Conservation (phyloP, 2,797 vertebrate species). For the Periophthalmus magnuspinnatus region DNA sequence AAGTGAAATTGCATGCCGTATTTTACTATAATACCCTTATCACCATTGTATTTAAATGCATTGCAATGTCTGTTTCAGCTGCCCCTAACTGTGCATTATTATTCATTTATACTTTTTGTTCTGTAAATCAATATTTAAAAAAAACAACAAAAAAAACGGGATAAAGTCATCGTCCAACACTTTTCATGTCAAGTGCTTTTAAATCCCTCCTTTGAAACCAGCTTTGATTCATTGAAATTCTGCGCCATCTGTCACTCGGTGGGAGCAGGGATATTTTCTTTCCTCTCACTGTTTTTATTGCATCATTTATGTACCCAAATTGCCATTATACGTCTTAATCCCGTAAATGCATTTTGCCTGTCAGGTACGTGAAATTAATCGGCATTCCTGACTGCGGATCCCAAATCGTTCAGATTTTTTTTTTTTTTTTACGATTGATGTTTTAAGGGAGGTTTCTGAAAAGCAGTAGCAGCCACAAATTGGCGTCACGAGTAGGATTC, state of each 20-base stretch:
- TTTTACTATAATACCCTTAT: too few relatives aligned
- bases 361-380: constrained; percentile 67
- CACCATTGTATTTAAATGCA: neutral
- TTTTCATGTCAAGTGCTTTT: constrained; percentile 18
- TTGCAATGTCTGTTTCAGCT: neutral
- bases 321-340: constrained; percentile 61
- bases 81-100: neutral
- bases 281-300: constrained; percentile 48
- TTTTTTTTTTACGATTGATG: constrained; percentile 70
- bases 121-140: neutral
- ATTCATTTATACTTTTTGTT: neutral
- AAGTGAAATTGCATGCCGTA: too few relatives aligned
- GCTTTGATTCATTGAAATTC: constrained; percentile 23
- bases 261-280: constrained; percentile 35
- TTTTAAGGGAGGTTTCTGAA: constrained; percentile 64
- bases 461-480: constrained; percentile 69
- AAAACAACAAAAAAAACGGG: neutral
- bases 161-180: neutral
- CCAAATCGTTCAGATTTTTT: constrained; percentile 46
- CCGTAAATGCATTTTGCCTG: constrained; percentile 58
- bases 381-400: constrained; percentile 59
- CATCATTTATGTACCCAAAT: constrained; percentile 62
- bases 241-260: constrained; percentile 34
- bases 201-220: constrained; percentile 16
- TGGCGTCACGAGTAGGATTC: constrained; percentile 61